These are phyloP conservation scores for Scomber scombrus DNA, from an alignment of 2,113 vertebrate species.

Conservation along the genomic window DNA sequence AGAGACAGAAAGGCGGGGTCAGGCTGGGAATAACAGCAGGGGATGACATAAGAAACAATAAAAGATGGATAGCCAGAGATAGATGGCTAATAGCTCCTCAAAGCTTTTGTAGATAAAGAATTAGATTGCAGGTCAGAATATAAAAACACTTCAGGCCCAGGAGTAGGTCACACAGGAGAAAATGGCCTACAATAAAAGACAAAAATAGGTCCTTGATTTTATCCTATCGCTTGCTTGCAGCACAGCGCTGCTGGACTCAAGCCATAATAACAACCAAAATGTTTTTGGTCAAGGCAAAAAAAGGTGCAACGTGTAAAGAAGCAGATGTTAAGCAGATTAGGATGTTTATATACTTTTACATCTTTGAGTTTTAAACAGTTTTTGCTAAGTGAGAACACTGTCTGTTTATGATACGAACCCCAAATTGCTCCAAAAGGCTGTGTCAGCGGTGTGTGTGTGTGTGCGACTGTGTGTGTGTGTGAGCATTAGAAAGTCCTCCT, in stretches of 20 bases:
- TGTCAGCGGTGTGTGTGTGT: no score
- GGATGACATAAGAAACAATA: conserved; percentile 1
- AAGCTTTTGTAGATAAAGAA: conserved; percentile 25
- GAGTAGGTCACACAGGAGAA: conserved; percentile 8
- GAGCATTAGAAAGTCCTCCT: no score
- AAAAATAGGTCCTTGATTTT: conserved; percentile 2
- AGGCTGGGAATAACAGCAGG: conserved; percentile 11
- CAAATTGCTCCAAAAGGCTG: no score
- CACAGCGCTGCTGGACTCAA: not conserved
- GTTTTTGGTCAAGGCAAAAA: not conserved
- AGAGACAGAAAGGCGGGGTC: not conserved
- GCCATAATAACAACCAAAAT: not conserved
- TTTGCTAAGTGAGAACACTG: not conserved
- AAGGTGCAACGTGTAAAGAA: not conserved
- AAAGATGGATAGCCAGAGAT: conserved; percentile 18
- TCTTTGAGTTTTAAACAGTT: not conserved
- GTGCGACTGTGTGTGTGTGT: no score
- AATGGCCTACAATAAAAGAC: conserved; percentile 6
- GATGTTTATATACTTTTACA: not conserved
- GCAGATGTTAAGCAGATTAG: conserved; percentile 7
- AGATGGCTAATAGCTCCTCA: not conserved
- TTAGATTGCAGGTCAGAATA: not conserved
- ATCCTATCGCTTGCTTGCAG: not conserved
- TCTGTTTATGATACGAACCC: not conserved
- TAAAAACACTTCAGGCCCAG: not conserved